phyloP scores from a whole-genome alignment of 2,113 vertebrate genomes.

The Sapajus apella region DNA sequence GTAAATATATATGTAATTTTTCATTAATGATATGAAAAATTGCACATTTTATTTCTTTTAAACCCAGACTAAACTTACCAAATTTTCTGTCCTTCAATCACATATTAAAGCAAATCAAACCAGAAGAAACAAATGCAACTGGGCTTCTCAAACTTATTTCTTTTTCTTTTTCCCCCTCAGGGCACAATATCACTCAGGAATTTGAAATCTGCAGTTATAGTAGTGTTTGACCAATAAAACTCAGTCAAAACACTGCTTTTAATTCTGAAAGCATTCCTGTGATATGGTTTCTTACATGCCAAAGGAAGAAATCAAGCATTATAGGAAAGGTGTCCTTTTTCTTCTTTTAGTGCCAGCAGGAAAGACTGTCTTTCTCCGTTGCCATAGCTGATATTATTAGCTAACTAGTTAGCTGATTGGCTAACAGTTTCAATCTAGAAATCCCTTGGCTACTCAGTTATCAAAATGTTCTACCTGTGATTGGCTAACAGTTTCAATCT shows the following conservation, averaged over 20 bases:
- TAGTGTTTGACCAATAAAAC: background rate
- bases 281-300: background rate
- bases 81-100: background rate
- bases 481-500: background rate
- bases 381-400: background rate
- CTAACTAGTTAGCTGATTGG: background rate
- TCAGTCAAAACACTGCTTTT: background rate
- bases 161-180: background rate
- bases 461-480: background rate
- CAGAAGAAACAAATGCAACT: background rate
- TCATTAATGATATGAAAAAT: background rate
- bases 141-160: slow-evolving; percentile 35
- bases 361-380: background rate
- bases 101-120: background rate
- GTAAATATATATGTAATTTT: background rate
- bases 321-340: background rate
- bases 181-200: background rate
- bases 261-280: slow-evolving; percentile 28
- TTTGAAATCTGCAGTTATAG: slow-evolving; percentile 23
- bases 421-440: background rate
- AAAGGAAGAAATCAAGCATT: background rate
- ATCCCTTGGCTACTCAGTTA: background rate
- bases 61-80: background rate
- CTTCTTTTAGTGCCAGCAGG: background rate
- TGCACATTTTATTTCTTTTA: background rate